phyloP scores from a whole-genome alignment of 2,113 vertebrate species.

The Psophia crepitans region DNA sequence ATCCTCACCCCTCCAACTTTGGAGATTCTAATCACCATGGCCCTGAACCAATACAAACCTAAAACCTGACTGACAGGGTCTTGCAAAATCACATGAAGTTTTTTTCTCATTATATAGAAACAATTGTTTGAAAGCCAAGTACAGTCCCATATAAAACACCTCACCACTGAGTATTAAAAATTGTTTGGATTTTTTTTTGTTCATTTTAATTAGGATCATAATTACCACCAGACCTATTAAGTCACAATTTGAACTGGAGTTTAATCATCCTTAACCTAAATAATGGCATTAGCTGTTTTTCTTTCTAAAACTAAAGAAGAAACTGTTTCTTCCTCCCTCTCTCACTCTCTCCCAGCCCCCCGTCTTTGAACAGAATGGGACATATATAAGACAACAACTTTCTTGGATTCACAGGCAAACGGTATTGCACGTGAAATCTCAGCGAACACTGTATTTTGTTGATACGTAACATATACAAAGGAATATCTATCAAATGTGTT shows the following conservation, averaged over 20 bases:
- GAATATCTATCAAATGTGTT: background rate
- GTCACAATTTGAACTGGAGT: background rate
- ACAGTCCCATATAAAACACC: slow-evolving; percentile 23
- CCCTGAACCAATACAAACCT: slow-evolving; percentile 11
- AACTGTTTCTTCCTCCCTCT: background rate
- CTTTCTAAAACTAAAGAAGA: slow-evolving; percentile 6
- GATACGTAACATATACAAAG: background rate
- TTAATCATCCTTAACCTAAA: slow-evolving; percentile 7
- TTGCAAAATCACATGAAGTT: slow-evolving; percentile 56
- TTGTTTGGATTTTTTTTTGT: background rate
- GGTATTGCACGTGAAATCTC: rapidly evolving
- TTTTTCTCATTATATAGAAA: slow-evolving; percentile 46
- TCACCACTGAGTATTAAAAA: slow-evolving; percentile 39
- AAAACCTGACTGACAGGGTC: slow-evolving; percentile 57
- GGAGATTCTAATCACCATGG: slow-evolving; percentile 45
- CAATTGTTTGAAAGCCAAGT: slow-evolving; percentile 50
- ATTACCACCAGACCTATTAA: slow-evolving; percentile 37
- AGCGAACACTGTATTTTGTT: background rate
- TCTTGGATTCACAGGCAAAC: background rate
- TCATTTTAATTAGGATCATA: slow-evolving; percentile 42
- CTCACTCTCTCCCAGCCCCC: background rate
- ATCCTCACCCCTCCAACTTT: background rate
- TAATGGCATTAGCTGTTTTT: background rate
- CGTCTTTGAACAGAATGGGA: background rate
- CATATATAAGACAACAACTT: background rate